Percentiles rank a stretch among this genome's conserved stretches.
phyloP scores from a whole-genome alignment of 2,888 invertebrate genomes.

The Timema cristinae region DNA sequence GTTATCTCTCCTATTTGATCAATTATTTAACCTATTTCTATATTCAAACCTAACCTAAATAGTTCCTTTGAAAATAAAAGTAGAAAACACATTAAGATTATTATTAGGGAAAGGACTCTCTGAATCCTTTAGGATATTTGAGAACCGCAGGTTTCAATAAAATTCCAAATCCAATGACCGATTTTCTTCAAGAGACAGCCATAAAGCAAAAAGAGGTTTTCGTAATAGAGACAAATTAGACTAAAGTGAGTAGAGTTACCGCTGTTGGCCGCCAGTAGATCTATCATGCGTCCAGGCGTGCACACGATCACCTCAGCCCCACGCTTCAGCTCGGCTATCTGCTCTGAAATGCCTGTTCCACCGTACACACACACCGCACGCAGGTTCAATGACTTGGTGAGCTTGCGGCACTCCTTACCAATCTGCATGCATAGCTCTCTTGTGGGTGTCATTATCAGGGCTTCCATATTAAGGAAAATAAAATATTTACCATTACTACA shows the following conservation, averaged over 20 bases:
- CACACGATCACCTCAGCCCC: conserved; percentile 98
- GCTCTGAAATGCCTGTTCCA: conserved; percentile 94
- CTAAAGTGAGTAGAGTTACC: conserved; percentile 48
- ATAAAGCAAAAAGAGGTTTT: too few relatives aligned
- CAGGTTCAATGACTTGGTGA: conserved; percentile 81
- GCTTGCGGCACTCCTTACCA: conserved; percentile 91
- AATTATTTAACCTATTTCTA: too few relatives aligned
- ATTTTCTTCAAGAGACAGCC: too few relatives aligned
- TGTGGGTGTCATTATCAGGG: conserved; percentile 97
- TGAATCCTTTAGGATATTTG: too few relatives aligned
- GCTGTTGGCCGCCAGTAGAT: conserved; percentile 98
- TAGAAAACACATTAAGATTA: too few relatives aligned
- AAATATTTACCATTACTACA: neutral
- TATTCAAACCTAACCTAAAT: too few relatives aligned
- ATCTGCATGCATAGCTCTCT: conserved; percentile 99
- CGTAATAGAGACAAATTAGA: too few relatives aligned
- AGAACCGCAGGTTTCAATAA: too few relatives aligned
- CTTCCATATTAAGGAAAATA: conserved; percentile 41
- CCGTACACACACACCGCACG: conserved; percentile 96
- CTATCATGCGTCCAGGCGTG: conserved; percentile 99
- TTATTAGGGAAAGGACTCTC: too few relatives aligned
- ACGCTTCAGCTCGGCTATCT: conserved; percentile 93
- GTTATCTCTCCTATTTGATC: too few relatives aligned
- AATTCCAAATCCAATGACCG: too few relatives aligned
- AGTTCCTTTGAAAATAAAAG: too few relatives aligned